Conservation (phyloP, 2,113 vertebrate genomes). For the Spea multiplicata region DNA sequence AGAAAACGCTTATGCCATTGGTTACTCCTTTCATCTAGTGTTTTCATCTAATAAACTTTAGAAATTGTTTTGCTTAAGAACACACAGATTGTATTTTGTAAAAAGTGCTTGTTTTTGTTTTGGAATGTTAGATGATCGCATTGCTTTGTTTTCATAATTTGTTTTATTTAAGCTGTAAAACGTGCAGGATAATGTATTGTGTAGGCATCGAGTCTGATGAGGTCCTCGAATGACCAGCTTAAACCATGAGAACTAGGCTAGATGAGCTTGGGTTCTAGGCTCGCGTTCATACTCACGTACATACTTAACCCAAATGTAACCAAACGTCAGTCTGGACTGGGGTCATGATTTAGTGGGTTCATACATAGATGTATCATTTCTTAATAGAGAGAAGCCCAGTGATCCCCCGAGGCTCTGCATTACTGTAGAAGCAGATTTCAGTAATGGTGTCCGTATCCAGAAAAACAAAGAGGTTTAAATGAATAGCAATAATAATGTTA, state of each 20-base stretch:
- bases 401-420: no score
- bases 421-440: no score
- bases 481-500: no score
- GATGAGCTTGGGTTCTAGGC: background rate
- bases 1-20: slow-evolving; percentile 56
- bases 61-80: slow-evolving; percentile 53
- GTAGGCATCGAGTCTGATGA: slow-evolving; percentile 10
- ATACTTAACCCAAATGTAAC: background rate
- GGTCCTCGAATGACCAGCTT: slow-evolving; percentile 36
- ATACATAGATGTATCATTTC: no score
- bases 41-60: slow-evolving; percentile 61
- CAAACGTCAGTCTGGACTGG: no score
- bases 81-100: slow-evolving; percentile 34
- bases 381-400: no score
- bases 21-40: slow-evolving; percentile 66
- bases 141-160: slow-evolving; percentile 49
- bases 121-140: slow-evolving; percentile 35
- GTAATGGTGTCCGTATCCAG: no score
- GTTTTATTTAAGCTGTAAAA: slow-evolving; percentile 16
- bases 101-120: slow-evolving; percentile 35
- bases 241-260: slow-evolving; percentile 14
- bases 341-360: no score
- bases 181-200: slow-evolving; percentile 29
- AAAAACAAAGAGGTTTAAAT: no score
- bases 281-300: slow-evolving; percentile 29